phyloP scores from a whole-genome alignment of 2,888 invertebrate genomes.

The Halictus ligatus region DNA sequence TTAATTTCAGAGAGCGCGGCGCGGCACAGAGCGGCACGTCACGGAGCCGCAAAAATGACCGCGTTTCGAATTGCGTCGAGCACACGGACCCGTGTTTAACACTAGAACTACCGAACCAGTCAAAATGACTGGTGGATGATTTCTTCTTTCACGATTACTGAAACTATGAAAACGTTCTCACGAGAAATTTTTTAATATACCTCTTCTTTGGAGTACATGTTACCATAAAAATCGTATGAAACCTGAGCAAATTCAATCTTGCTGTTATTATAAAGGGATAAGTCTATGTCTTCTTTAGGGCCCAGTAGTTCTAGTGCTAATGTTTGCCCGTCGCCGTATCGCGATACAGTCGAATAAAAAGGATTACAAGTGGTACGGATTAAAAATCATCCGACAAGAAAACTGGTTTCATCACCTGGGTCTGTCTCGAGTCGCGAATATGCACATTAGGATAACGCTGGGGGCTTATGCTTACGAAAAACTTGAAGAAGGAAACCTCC shows the following conservation, averaged over 20 bases:
- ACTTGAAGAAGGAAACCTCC: neutral
- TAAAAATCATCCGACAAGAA: constrained; percentile 12
- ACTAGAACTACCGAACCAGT: no score
- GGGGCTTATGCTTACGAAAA: neutral
- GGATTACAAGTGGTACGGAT: neutral
- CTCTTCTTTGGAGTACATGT: no score
- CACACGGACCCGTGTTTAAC: neutral
- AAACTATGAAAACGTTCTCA: no score
- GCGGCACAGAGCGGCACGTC: neutral
- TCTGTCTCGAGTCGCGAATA: neutral
- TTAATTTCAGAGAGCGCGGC: constrained; percentile 54
- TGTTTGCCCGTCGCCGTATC: neutral
- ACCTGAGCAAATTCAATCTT: no score
- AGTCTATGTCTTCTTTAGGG: no score
- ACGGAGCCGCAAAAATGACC: constrained; percentile 22
- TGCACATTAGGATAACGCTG: neutral
- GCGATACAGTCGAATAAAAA: neutral
- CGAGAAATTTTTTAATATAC: no score
- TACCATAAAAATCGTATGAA: no score
- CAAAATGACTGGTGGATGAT: no score
- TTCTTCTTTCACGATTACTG: no score
- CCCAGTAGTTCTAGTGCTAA: no score
- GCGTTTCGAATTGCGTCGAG: constrained; percentile 20
- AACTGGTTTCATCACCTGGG: neutral
- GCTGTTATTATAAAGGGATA: no score